phyloP scores from a whole-genome alignment of 2,888 invertebrate species.

The Leucoma salicis region DNA sequence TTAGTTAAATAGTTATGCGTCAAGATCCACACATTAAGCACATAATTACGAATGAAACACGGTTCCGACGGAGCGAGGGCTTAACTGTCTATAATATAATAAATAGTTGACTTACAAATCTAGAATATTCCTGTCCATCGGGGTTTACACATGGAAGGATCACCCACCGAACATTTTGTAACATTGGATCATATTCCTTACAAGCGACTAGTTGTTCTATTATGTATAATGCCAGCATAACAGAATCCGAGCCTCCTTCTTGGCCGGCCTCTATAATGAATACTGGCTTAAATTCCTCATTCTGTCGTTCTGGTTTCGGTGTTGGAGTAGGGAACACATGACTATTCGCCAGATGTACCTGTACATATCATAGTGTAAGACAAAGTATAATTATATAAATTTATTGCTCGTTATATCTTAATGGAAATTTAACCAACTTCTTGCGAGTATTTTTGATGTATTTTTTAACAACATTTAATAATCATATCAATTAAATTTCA shows the following conservation, averaged over 20 bases:
- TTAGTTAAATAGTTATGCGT: too few relatives aligned
- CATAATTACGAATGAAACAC: too few relatives aligned
- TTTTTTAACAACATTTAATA: too few relatives aligned
- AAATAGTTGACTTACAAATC: conserved; percentile 46
- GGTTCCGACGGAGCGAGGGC: too few relatives aligned
- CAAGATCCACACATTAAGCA: too few relatives aligned
- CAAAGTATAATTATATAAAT: too few relatives aligned
- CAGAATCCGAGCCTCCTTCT: conserved; percentile 50
- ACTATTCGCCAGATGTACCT: conserved; percentile 9
- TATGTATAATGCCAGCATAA: conserved; percentile 52
- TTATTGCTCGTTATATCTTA: too few relatives aligned
- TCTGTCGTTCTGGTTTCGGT: neutral
- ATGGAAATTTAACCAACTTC: too few relatives aligned
- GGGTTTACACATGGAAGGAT: conserved; percentile 65
- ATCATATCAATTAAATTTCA: too few relatives aligned
- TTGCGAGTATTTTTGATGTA: too few relatives aligned
- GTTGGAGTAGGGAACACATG: neutral
- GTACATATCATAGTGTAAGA: too few relatives aligned
- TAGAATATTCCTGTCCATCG: conserved; percentile 60
- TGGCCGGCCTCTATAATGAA: conserved; percentile 70
- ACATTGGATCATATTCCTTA: conserved; percentile 51
- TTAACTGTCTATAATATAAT: neutral
- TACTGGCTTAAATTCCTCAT: conserved; percentile 38
- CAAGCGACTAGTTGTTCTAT: conserved; percentile 66
- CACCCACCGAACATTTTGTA: conserved; percentile 56